A percentile compares a stretch with the other conserved stretches of the same genome.
Conservation (phyloP, 2,113 vertebrate genomes). For the Myrmophylax atrothorax region DNA sequence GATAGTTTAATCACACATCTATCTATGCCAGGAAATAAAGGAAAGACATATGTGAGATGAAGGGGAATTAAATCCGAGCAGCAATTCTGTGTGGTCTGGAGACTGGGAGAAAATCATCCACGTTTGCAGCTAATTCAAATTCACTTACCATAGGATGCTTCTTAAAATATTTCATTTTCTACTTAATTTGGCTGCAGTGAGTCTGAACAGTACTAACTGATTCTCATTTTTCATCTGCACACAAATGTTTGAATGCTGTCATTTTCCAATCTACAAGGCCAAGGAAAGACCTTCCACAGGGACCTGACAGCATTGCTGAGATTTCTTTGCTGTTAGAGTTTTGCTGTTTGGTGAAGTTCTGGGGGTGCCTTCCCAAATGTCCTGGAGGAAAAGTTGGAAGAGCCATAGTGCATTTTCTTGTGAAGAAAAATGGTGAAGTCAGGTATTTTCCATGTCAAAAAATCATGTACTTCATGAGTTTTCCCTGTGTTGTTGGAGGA, state of each 20-base stretch:
- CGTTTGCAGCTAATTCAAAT: conserved; percentile 54
- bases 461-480: neutral
- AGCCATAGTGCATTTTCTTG: neutral
- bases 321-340: neutral
- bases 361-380: neutral
- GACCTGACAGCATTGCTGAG: neutral
- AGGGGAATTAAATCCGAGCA: conserved; percentile 28
- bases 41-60: neutral
- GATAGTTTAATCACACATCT: conserved; percentile 59
- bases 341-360: neutral
- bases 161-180: conserved; percentile 64
- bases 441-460: neutral
- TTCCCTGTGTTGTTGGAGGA: neutral
- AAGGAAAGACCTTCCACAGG: neutral
- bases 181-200: conserved; percentile 39
- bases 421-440: neutral
- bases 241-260: neutral
- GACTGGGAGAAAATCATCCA: neutral
- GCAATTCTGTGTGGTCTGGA: neutral
- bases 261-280: neutral
- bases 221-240: conserved; percentile 25
- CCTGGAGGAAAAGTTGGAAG: neutral
- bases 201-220: conserved; percentile 30
- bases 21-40: conserved; percentile 50
- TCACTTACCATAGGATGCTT: conserved; percentile 35